Base-by-base conservation (phyloP, 2,113 vertebrate genomes). In the Dicaeum eximium region DNA sequence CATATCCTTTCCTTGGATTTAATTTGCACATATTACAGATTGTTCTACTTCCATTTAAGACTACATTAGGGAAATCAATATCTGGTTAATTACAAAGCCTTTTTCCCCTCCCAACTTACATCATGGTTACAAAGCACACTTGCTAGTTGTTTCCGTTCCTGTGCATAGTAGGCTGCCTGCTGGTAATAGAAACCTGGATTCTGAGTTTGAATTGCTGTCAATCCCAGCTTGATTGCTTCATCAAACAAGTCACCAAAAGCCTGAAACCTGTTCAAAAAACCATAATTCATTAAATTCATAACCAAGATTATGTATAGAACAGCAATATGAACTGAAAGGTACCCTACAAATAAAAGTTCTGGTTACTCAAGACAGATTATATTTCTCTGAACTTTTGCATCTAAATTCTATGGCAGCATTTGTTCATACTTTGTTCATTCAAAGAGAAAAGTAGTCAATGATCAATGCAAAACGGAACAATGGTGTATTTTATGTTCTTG, bases 171-270 rank as follows among this genome's bases (percentile, higher is more conserved):
- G 3, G 99, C 99, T 80, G 99, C 99, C 94, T 99, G 99, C 96
- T 99, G 99, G 95, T 99, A 99, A 97, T 99, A 99, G 95, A 99
- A 99, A 57, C 99, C 99, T 54, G 99, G 99, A 95, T 99, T 99
- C 97, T 99, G 99, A 17, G 99, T 99, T 92, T 99, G 99, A 96
- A 99, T 99, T 66, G 99, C 99, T 8, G 99, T 99, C 96, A 99
- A 93, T 24, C 99, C 99, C 96, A 99, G 97, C 90, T 99, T 99
- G 87, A 99, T 99, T 1, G 99, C 99, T 98, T 99, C 99, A 97
- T 99, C 99, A 94, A 99, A 99, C 69, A 99, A 98, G 96, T 99
- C 99, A 30, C 99, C 99, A 92, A 99, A 99, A 15, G 99, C 99
- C 96, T 99, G 99, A 96, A 99, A 99, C 96, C 99, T 97, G 54